Percentiles rank a stretch among this genome's conserved stretches.
Conservation (phyloP, 2,113 vertebrate species). For the Megaptera novaeangliae region DNA sequence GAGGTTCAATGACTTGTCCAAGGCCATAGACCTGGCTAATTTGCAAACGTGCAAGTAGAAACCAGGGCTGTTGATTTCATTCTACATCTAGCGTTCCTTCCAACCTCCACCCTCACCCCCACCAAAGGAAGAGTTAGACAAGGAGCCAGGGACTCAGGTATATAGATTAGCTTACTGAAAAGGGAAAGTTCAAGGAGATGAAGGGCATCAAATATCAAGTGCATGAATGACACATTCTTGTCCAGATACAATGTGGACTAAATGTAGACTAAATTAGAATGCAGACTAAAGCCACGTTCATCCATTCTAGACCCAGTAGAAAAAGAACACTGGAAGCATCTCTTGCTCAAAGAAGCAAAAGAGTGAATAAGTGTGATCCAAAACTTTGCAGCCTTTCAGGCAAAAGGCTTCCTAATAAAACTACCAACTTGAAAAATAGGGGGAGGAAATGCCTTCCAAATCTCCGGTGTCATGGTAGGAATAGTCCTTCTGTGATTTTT, state of each 20-base stretch:
- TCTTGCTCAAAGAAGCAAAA: slow-evolving; percentile 44
- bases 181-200: background rate
- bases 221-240: background rate
- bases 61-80: background rate
- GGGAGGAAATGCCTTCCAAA: slow-evolving; percentile 46
- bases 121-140: background rate
- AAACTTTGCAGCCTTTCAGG: slow-evolving; percentile 29
- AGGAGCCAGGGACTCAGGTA: background rate
- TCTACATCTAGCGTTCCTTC: background rate
- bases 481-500: slow-evolving; percentile 68
- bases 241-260: background rate
- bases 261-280: slow-evolving; percentile 4
- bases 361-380: background rate
- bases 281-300: background rate
- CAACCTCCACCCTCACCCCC: background rate
- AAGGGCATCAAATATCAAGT: background rate
- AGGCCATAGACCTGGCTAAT: background rate
- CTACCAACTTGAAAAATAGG: slow-evolving; percentile 45
- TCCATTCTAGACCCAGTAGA: background rate
- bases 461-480: slow-evolving; percentile 53
- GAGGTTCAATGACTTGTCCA: background rate
- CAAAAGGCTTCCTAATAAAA: slow-evolving; percentile 47
- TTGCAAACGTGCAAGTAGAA: slow-evolving; percentile 11
- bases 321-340: background rate
- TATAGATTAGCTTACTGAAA: slow-evolving; percentile 29